phyloP scores from a whole-genome alignment of 2,797 vertebrate species.

The Anguilla megastoma region DNA sequence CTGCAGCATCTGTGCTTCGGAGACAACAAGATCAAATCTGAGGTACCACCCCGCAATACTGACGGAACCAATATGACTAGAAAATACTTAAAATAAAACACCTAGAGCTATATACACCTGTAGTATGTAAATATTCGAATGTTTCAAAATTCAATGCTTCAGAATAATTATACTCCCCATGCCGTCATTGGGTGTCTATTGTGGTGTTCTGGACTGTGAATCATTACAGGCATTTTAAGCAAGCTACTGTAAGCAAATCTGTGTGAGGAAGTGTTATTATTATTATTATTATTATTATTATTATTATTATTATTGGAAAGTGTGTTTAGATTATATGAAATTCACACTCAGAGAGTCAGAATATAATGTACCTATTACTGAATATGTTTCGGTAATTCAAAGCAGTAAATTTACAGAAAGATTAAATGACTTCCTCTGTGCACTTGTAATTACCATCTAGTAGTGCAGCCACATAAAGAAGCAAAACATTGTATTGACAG shows the following conservation, averaged over 20 bases:
- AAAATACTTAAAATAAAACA: not conserved
- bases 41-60: slow-evolving; percentile 68
- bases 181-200: no score
- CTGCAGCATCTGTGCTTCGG: slow-evolving; percentile 97
- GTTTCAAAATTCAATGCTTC: no score
- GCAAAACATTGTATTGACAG: slow-evolving; percentile 28
- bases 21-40: slow-evolving; percentile 98
- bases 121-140: no score
- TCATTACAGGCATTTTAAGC: no score
- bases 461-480: slow-evolving; percentile 3
- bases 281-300: no score
- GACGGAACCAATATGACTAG: not conserved
- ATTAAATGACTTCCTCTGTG: slow-evolving; percentile 24
- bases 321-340: not conserved
- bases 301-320: not conserved
- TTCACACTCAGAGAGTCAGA: slow-evolving; percentile 36
- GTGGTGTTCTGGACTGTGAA: no score
- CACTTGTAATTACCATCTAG: slow-evolving; percentile 18
- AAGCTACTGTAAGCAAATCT: no score
- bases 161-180: no score
- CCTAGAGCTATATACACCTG: no score
- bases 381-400: slow-evolving; percentile 32
- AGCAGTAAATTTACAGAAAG: slow-evolving; percentile 35
- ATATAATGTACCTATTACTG: slow-evolving; percentile 44
- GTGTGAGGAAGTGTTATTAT: no score